Conservation (phyloP, 2,113 vertebrate species). For the Nothobranchius kuhntae region DNA sequence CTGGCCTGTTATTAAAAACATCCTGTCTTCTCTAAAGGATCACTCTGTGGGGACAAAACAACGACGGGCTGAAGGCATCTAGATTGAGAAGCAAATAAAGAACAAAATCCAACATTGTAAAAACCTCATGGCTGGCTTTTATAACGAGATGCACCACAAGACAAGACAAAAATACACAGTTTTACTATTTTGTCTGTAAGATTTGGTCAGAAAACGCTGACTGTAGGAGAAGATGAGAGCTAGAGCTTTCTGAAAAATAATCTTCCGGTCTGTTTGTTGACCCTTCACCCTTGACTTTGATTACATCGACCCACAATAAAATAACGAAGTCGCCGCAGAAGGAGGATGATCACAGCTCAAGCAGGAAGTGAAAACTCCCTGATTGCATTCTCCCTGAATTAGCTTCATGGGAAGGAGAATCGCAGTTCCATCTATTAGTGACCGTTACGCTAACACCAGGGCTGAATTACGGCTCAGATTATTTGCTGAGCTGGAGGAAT, state of each 20-base stretch:
- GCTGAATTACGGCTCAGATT: too few species aligned
- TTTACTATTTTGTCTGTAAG: neutral
- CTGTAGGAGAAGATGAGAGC: neutral
- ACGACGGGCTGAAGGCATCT: too few species aligned
- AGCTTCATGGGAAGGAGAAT: too few species aligned
- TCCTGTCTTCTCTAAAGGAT: neutral
- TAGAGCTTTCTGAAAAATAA: slow-evolving; percentile 38
- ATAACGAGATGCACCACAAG: slow-evolving; percentile 2
- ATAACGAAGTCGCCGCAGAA: too few species aligned
- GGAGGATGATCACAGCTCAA: slow-evolving; percentile 4
- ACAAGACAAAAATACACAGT: neutral
- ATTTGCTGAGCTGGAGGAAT: too few species aligned
- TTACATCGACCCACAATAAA: neutral
- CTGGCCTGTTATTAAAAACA: neutral
- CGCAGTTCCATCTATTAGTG: too few species aligned
- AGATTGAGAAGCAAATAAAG: slow-evolving; percentile 2
- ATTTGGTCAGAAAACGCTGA: neutral
- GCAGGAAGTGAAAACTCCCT: slow-evolving; percentile 14
- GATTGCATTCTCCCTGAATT: neutral
- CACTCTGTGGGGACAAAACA: too few species aligned
- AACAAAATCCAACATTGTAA: slow-evolving; percentile 30
- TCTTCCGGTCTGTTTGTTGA: slow-evolving; percentile 40
- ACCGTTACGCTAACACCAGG: too few species aligned
- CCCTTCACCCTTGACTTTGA: slow-evolving; percentile 43
- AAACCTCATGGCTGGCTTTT: slow-evolving; percentile 25